These are phyloP conservation scores for Galeopterus variegatus DNA, from an alignment of 2,113 vertebrate species.

Conservation along the genomic window DNA sequence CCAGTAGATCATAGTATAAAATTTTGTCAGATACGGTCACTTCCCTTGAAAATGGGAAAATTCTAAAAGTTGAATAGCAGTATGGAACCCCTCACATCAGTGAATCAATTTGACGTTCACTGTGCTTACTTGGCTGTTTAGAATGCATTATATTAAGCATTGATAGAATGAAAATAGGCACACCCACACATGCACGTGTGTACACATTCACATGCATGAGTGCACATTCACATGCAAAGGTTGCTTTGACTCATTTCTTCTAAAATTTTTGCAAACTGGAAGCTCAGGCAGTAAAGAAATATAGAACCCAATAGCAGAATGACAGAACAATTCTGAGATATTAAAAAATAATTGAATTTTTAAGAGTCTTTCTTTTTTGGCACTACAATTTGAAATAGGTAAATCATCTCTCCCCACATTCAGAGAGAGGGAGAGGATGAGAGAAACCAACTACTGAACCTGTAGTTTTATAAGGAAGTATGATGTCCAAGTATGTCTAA, in stretches of 20 bases:
- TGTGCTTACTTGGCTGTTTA: neutral
- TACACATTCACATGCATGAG: rapidly evolving
- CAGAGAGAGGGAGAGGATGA: neutral
- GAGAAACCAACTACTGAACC: neutral
- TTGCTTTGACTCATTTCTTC: neutral
- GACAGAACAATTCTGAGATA: neutral
- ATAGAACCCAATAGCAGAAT: neutral
- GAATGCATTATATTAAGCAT: neutral
- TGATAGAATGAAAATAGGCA: neutral
- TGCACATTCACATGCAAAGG: rapidly evolving
- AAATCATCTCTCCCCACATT: neutral
- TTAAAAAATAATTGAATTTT: neutral
- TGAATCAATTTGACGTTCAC: neutral
- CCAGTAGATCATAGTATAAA: neutral
- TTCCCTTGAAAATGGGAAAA: neutral
- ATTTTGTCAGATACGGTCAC: neutral
- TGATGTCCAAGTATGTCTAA: neutral
- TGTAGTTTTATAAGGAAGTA: neutral
- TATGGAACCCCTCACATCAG: neutral
- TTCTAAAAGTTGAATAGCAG: neutral
- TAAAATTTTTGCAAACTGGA: neutral
- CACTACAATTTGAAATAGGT: neutral
- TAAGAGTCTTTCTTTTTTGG: neutral
- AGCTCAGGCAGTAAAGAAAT: neutral
- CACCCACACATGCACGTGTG: rapidly evolving